Evolutionary conservation across 2,888 invertebrate genomes (phyloP).

Genomic region (Plagodis dolabraria): DNA sequence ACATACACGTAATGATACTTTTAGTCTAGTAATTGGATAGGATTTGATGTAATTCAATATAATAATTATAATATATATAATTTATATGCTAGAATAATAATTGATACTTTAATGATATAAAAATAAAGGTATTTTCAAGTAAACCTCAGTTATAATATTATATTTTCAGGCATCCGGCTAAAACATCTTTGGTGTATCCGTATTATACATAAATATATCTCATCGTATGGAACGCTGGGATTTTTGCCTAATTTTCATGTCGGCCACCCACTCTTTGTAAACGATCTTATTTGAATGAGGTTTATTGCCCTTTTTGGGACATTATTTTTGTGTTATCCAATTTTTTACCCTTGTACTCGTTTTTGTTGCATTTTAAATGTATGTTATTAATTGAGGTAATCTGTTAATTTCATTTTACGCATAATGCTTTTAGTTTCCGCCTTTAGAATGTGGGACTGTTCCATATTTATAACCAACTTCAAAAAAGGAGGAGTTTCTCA

Average conservation of each 20-base stretch:
- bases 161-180: conserved; percentile 4
- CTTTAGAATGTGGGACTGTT: no score
- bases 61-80: no score
- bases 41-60: no score
- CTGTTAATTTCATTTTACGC: neutral
- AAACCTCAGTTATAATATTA: neutral
- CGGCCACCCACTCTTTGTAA: conserved; percentile 46
- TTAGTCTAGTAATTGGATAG: no score
- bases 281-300: conserved; percentile 57
- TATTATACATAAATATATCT: conserved; percentile 41
- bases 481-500: no score
- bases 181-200: conserved; percentile 4
- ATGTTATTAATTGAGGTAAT: conserved; percentile 26
- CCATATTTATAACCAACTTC: no score
- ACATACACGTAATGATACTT: no score
- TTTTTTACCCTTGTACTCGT: conserved; percentile 26
- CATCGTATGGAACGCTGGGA: conserved; percentile 52
- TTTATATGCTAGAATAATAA: no score
- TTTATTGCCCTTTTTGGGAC: conserved; percentile 42
- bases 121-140: no score
- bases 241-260: conserved; percentile 62
- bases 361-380: conserved; percentile 30
- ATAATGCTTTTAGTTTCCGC: no score
- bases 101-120: no score
- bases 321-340: conserved; percentile 39